phyloP scores from a whole-genome alignment of 2,113 vertebrate genomes.

The Ovibos moschatus region DNA sequence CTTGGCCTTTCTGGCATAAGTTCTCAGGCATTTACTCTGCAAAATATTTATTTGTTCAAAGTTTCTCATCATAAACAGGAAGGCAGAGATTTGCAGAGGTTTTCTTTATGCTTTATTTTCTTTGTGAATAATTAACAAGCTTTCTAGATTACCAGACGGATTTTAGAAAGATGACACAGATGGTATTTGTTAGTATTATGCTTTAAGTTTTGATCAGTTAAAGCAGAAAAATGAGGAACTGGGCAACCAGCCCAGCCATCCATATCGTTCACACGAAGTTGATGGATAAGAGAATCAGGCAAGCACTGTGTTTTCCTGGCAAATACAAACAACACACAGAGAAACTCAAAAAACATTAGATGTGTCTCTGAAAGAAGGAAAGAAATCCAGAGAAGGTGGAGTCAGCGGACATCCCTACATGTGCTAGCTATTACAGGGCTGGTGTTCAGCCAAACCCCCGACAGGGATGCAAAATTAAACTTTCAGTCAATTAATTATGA shows the following conservation, averaged over 20 bases:
- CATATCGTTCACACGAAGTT: background rate
- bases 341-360: background rate
- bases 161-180: conserved; percentile 14
- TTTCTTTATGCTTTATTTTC: conserved; percentile 40
- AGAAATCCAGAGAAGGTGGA: background rate
- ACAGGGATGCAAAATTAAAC: background rate
- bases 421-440: background rate
- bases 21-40: conserved; percentile 25
- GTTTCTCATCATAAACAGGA: conserved; percentile 55
- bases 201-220: conserved; percentile 21
- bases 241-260: background rate
- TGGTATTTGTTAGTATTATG: conserved; percentile 6
- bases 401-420: background rate
- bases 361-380: background rate
- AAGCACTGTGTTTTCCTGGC: background rate
- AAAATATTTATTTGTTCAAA: conserved; percentile 46
- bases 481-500: background rate
- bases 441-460: background rate
- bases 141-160: conserved; percentile 17
- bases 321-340: background rate
- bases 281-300: background rate
- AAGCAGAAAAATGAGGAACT: background rate
- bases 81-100: conserved; percentile 33
- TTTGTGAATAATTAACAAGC: conserved; percentile 48
- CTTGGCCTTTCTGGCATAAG: background rate